Percentiles rank a stretch among this genome's conserved stretches.
Conservation (phyloP, 1,140 invertebrate genomes). For the Reticulitermes speratus region DNA sequence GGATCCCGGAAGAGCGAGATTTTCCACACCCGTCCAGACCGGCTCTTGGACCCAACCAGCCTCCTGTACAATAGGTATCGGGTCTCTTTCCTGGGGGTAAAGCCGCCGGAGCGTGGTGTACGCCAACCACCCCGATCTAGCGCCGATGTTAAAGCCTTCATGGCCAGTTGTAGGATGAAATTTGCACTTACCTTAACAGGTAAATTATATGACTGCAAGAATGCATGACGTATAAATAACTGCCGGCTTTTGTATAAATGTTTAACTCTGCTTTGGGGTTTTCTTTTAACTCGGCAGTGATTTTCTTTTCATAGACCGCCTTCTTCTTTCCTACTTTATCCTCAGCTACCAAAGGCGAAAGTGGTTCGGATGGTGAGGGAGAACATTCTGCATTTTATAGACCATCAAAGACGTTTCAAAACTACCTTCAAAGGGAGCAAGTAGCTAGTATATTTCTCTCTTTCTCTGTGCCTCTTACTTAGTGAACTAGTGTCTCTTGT, state of each 20-base stretch:
- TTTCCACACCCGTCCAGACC: no score
- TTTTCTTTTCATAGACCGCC: neutral
- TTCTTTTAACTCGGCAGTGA: neutral
- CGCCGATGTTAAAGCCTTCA: no score
- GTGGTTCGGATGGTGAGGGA: neutral
- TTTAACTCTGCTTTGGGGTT: neutral
- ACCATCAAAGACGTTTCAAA: conserved; percentile 12
- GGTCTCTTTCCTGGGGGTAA: no score
- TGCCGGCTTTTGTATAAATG: neutral
- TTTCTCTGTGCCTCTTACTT: neutral
- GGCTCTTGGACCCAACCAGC: no score
- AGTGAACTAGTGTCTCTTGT: neutral
- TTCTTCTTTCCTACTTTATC: neutral
- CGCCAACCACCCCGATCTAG: no score
- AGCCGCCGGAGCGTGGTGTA: no score
- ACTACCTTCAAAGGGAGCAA: conserved; percentile 4
- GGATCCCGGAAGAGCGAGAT: no score
- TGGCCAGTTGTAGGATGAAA: no score
- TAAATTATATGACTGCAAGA: no score
- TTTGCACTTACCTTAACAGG: no score
- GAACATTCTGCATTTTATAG: conserved; percentile 4
- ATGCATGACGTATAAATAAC: no score
- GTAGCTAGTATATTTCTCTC: conserved; percentile 2
- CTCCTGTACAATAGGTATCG: no score
- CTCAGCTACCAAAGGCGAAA: neutral